phyloP scores from a whole-genome alignment of 1,140 invertebrate species.

The Galendromus occidentalis region DNA sequence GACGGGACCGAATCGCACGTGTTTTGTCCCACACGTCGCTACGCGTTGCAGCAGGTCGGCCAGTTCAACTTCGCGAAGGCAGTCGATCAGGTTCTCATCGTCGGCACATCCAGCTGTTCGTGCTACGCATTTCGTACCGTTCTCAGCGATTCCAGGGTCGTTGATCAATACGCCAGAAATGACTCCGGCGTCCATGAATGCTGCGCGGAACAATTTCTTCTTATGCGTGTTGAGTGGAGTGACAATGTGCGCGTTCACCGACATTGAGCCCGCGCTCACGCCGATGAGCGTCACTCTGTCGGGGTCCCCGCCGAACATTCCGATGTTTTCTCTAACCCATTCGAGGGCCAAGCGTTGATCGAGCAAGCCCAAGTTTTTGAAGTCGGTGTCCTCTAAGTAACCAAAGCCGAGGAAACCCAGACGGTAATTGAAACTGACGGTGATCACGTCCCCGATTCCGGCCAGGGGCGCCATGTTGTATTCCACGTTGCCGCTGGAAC shows the following conservation, averaged over 20 bases:
- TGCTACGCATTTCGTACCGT: background rate
- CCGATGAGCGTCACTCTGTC: slow-evolving; percentile 75
- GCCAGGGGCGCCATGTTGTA: background rate
- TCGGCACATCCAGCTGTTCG: background rate
- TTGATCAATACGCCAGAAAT: background rate
- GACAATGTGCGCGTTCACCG: slow-evolving; percentile 37
- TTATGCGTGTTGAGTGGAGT: background rate
- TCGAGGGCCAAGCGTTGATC: slow-evolving; percentile 78
- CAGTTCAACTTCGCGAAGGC: background rate
- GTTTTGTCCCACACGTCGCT: background rate
- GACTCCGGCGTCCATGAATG: background rate
- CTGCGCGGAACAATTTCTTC: background rate
- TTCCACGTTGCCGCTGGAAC: background rate
- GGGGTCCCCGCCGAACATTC: slow-evolving; percentile 68
- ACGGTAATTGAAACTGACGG: background rate
- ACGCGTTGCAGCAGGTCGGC: background rate
- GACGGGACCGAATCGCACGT: background rate
- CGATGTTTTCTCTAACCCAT: slow-evolving; percentile 81
- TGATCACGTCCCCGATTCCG: background rate
- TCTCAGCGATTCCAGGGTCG: background rate
- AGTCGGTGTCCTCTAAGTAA: background rate
- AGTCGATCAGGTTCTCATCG: background rate
- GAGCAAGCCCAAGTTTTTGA: slow-evolving; percentile 44
- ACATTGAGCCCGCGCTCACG: slow-evolving; percentile 77
- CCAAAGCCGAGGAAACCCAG: background rate